These are phyloP conservation scores for Meloidogyne floridensis DNA, from an alignment of 1,140 invertebrate species.

Conservation along the genomic window DNA sequence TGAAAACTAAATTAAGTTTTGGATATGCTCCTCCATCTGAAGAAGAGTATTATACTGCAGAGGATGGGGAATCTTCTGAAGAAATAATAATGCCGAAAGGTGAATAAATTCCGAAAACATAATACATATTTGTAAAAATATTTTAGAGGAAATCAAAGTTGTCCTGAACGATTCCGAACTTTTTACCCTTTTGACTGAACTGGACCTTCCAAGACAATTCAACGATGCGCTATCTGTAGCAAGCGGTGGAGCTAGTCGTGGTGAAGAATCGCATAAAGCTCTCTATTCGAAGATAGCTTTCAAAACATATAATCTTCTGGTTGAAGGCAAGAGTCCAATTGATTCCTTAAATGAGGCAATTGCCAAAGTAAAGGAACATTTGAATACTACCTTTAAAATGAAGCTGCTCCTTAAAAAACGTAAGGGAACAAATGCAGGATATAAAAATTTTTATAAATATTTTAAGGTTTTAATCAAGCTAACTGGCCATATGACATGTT, in stretches of 20 bases:
- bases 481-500: background rate
- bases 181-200: background rate
- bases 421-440: background rate
- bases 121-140: background rate
- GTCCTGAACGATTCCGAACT: background rate
- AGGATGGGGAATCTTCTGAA: background rate
- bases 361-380: background rate
- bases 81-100: background rate
- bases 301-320: background rate
- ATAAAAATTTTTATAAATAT: background rate
- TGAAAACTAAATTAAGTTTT: slow-evolving; percentile 1
- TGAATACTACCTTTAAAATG: background rate
- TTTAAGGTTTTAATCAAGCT: background rate
- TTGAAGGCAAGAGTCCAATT: background rate
- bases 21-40: background rate
- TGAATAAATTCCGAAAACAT: background rate
- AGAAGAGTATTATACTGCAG: background rate
- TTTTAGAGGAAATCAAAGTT: background rate
- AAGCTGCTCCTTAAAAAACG: background rate
- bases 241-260: background rate
- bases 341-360: background rate
- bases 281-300: background rate
- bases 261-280: background rate
- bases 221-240: background rate
- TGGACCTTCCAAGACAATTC: slow-evolving; percentile 8